Conservation (phyloP, 2,797 vertebrate genomes). For the Lagorchestes hirsutus region DNA sequence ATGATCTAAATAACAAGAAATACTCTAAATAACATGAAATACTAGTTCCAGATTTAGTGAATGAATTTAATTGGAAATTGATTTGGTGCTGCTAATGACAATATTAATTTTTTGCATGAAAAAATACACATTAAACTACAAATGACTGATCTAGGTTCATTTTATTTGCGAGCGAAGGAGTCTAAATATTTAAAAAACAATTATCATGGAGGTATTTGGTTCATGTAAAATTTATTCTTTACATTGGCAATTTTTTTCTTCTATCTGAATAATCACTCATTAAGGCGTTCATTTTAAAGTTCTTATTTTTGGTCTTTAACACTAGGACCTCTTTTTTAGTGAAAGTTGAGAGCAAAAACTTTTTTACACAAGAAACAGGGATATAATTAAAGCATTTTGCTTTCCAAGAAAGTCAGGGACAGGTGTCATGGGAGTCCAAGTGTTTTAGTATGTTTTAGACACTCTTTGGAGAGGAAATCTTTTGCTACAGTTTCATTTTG, state of each 20-base stretch:
- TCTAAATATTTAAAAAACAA: slow-evolving; percentile 43
- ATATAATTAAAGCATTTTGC: not conserved
- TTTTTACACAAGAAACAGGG: not conserved
- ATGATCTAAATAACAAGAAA: slow-evolving; percentile 52
- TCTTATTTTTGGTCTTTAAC: not conserved
- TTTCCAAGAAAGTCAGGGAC: not conserved
- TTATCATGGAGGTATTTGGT: slow-evolving; percentile 29
- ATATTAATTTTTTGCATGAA: slow-evolving; percentile 56
- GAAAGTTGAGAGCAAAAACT: not conserved
- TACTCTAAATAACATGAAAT: slow-evolving; percentile 54
- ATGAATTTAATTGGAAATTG: slow-evolving; percentile 53
- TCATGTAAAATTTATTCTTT: slow-evolving; percentile 30
- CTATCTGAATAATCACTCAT: not conserved
- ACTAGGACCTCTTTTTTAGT: not conserved
- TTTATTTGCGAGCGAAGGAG: slow-evolving; percentile 21
- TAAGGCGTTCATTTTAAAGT: not conserved
- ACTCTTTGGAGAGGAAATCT: not conserved
- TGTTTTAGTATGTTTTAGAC: not conserved
- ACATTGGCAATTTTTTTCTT: slow-evolving; percentile 34
- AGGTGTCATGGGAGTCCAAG: not conserved
- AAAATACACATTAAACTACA: slow-evolving; percentile 45
- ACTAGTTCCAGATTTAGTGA: slow-evolving; percentile 47
- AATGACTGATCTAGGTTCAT: slow-evolving; percentile 34
- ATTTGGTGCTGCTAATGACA: not conserved
- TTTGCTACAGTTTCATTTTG: not conserved